phyloP scores from a whole-genome alignment of 2,888 invertebrate species.

The Gandaritis pyraliata region DNA sequence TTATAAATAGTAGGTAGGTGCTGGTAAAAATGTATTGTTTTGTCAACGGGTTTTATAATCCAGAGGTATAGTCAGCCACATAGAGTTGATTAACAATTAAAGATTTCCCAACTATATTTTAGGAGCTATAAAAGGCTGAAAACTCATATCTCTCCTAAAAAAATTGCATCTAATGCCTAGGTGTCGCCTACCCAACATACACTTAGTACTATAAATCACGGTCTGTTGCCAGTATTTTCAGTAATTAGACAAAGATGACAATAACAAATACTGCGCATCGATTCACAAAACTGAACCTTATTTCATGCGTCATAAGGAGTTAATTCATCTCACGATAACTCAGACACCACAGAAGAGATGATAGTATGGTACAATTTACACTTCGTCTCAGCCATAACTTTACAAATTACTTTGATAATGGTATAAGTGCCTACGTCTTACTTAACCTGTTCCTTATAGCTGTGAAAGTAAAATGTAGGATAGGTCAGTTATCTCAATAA shows the following conservation, averaged over 20 bases:
- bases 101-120: too few relatives aligned
- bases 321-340: not conserved
- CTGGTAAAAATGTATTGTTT: constrained; percentile 3
- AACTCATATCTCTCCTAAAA: too few relatives aligned
- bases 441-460: constrained; percentile 6
- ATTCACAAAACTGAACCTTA: constrained; percentile 1
- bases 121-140: too few relatives aligned
- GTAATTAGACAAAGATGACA: not conserved
- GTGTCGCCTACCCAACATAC: too few relatives aligned
- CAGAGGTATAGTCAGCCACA: too few relatives aligned
- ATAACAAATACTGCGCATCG: not conserved
- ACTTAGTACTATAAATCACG: not conserved
- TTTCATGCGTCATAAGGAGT: not conserved
- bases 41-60: constrained; percentile 1
- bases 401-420: constrained; percentile 7
- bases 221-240: not conserved
- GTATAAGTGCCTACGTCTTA: not conserved
- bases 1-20: constrained; percentile 10
- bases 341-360: not conserved
- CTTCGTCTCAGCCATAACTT: constrained; percentile 5
- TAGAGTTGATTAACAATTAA: too few relatives aligned
- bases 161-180: too few relatives aligned
- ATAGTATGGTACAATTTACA: not conserved
- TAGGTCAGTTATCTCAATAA: constrained; percentile 13
- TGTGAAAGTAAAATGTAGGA: constrained; percentile 18